Evolutionary conservation across 2,797 vertebrate species (phyloP), one percentile per base, ranked within the genome.

Genomic region (Lophura swinhoii): DNA sequence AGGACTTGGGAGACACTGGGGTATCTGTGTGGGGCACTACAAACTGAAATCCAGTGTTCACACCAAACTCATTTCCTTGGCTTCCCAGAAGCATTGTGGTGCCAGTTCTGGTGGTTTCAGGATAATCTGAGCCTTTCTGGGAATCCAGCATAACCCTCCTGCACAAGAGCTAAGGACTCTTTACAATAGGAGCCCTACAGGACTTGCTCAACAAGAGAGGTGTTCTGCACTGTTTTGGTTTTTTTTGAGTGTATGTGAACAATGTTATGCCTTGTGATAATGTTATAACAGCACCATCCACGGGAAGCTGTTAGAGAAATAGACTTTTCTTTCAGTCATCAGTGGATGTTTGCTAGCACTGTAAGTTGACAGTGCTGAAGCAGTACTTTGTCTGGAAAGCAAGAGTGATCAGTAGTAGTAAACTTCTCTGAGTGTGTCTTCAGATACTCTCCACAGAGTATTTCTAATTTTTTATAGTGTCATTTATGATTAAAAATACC

Each of bases 401-500:
- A 70, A 76, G 24, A 66, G 24, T 71, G 49, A 66, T 72, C 58
- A 43, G 72, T 49, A 35, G 72, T 49, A 35, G 46, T 24, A 69
- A 24, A 62, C 33, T 87, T 59, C 68, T 20, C 39, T 17, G 4
- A 62, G 24, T 59, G 28, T 46, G 49, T 41, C 62, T 71, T 64
- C 77, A 85, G 66, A 62, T 46, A 73, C 43, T 16, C 48, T 39
- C 22, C 70, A 39, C 5, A 56, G 33, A 63, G 43, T 41, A 86
- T 62, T 56, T 73, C 64, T 64, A 14, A 59, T 73, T 85, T 95
- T 87, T 83, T 35, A 35, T 72, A 49, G 48, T 70, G 35, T 55
- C 39, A 49, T 49, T 93, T 68, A 23, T 85, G 70, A 84, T 70
- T 69, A 74, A 94, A 88, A 95, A 60, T 55, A 60, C 43, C 72